phyloP scores from a whole-genome alignment of 2,888 invertebrate genomes.

The Mechanitis messenoides region DNA sequence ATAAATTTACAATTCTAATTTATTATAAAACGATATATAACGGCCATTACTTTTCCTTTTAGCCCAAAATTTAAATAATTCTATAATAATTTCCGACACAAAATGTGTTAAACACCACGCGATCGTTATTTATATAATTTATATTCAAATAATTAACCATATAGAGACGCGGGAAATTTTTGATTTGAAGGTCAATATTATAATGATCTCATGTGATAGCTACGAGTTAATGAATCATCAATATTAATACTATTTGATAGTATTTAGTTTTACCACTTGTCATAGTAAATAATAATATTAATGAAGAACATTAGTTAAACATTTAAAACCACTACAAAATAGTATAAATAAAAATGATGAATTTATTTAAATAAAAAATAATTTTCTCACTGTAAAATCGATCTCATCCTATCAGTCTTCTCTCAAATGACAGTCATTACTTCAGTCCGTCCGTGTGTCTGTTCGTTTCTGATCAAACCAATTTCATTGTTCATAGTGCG shows the following conservation, averaged over 20 bases:
- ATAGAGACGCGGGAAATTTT: constrained; percentile 14
- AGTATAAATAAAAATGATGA: no score
- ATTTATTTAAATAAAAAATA: not conserved
- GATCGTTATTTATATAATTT: not conserved
- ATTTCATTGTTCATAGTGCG: not conserved
- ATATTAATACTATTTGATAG: not conserved
- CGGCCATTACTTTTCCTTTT: constrained; percentile 4
- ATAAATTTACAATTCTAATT: no score
- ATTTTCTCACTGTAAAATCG: not conserved
- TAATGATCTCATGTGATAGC: constrained; percentile 10
- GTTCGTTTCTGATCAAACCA: not conserved
- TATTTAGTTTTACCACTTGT: not conserved
- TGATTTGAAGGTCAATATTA: constrained; percentile 13
- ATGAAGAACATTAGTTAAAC: no score
- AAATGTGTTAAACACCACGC: no score
- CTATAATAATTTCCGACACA: not conserved
- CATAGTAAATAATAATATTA: no score
- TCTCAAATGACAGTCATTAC: not conserved
- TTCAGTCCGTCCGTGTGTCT: not conserved
- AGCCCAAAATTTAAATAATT: not conserved
- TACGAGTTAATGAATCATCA: not conserved
- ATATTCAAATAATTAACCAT: not conserved
- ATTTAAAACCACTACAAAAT: no score
- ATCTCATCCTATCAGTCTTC: not conserved
- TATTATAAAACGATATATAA: not conserved